phyloP scores from a whole-genome alignment of 2,113 vertebrate species.

The Erpornis zantholeuca region DNA sequence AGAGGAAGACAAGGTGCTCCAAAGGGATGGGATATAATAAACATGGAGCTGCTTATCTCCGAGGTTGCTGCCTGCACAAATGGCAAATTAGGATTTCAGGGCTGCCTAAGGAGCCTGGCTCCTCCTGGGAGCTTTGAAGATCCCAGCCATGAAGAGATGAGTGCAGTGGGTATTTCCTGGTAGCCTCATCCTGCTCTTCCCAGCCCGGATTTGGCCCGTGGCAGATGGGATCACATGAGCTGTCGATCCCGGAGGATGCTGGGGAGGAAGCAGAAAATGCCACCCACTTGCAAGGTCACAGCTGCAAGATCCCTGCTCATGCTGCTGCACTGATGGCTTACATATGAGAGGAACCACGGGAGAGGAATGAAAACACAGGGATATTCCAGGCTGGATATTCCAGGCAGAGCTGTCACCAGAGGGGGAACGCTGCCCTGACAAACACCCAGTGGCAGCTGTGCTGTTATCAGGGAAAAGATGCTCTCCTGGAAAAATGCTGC shows the following conservation, averaged over 20 bases:
- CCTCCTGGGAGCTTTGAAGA: background rate
- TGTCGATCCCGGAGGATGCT: conserved; percentile 1
- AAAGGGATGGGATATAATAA: background rate
- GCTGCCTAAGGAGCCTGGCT: background rate
- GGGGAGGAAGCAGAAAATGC: conserved; percentile 56
- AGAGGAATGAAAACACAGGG: background rate
- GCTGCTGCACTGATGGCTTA: conserved; percentile 36
- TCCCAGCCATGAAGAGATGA: background rate
- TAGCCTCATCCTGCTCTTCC: background rate
- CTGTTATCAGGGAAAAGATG: background rate
- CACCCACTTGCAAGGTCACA: conserved; percentile 66
- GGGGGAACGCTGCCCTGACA: fast-evolving
- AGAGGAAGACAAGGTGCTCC: background rate
- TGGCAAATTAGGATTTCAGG: fast-evolving
- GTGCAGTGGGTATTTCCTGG: background rate
- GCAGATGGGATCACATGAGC: conserved; percentile 29
- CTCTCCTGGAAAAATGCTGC: background rate
- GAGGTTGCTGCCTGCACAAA: background rate
- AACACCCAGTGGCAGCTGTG: background rate
- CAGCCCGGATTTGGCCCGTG: background rate
- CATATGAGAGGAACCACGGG: conserved; percentile 24
- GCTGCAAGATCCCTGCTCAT: conserved; percentile 35
- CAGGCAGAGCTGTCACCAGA: background rate
- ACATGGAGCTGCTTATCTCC: background rate
- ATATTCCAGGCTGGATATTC: background rate